Conservation (phyloP, 2,797 vertebrate genomes). For the Melanotaenia parkinsoni region DNA sequence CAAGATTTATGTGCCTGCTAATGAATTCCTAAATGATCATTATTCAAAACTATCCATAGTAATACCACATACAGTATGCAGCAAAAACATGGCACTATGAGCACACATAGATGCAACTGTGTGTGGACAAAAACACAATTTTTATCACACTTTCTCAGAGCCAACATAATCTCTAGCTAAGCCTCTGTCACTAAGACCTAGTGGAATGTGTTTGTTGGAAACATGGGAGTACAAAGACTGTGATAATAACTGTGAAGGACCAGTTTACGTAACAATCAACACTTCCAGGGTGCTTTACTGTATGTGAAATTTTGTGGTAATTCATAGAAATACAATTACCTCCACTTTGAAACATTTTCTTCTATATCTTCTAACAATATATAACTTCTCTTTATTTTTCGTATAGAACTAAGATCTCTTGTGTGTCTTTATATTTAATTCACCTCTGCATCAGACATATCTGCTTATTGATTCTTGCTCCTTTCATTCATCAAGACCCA, state of each 20-base stretch:
- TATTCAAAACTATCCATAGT: neutral
- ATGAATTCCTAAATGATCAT: neutral
- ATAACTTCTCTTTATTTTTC: neutral
- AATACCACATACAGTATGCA: neutral
- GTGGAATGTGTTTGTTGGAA: constrained; percentile 57
- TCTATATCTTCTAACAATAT: neutral
- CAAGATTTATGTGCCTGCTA: neutral
- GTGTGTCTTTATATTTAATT: constrained; percentile 48
- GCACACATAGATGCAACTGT: neutral
- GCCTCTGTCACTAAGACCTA: constrained; percentile 61
- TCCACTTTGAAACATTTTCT: neutral
- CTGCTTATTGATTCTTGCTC: constrained; percentile 56
- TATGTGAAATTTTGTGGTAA: neutral
- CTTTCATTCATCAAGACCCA: constrained; percentile 41
- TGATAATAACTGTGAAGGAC: constrained; percentile 30
- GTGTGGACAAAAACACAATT: constrained; percentile 11
- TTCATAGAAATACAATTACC: constrained; percentile 3
- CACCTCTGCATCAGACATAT: constrained; percentile 37
- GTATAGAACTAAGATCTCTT: constrained; percentile 13
- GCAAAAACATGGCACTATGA: neutral
- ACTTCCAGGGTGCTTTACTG: constrained; percentile 24
- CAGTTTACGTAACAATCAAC: constrained; percentile 42
- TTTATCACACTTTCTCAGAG: constrained; percentile 28
- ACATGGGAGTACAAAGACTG: constrained; percentile 34
- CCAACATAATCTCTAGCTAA: constrained; percentile 60